Conservation (phyloP, 2,797 vertebrate species). For the Coendou prehensilis region DNA sequence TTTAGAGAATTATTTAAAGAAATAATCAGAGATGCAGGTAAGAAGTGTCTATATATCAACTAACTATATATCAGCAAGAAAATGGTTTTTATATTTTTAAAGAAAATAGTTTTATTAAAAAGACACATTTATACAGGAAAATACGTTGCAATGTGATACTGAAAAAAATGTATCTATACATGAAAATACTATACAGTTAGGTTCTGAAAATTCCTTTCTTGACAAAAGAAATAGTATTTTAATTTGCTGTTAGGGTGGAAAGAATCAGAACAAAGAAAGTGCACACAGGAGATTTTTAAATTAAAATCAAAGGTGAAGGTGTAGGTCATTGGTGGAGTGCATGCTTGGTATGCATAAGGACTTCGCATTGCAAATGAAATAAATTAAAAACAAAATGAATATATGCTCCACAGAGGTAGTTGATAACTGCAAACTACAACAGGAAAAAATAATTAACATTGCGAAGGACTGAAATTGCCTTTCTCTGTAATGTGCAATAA, state of each 20-base stretch:
- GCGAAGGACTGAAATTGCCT: not conserved
- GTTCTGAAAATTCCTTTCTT: slow-evolving; percentile 20
- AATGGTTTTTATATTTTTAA: not conserved
- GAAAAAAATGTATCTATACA: not conserved
- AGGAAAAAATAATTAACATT: slow-evolving; percentile 41
- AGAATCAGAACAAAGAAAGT: not conserved
- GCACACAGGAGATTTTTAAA: not conserved
- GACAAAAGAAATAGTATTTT: slow-evolving; percentile 14
- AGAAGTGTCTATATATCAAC: not conserved
- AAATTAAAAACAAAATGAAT: slow-evolving; percentile 49
- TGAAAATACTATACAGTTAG: not conserved
- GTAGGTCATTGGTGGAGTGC: not conserved
- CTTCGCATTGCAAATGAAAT: not conserved
- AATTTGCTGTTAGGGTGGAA: not conserved
- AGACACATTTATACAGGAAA: not conserved
- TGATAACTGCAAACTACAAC: not conserved
- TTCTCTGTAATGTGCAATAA: not conserved
- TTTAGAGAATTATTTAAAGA: slow-evolving; percentile 26
- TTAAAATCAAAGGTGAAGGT: not conserved
- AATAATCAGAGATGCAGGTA: slow-evolving; percentile 24
- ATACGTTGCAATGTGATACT: not conserved
- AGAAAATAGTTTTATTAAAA: not conserved
- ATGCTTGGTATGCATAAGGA: not conserved
- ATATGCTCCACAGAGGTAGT: not conserved
- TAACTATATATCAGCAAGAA: slow-evolving; percentile 15